Conservation (phyloP, 2,797 vertebrate species). For the Platyrinchus mystaceus region DNA sequence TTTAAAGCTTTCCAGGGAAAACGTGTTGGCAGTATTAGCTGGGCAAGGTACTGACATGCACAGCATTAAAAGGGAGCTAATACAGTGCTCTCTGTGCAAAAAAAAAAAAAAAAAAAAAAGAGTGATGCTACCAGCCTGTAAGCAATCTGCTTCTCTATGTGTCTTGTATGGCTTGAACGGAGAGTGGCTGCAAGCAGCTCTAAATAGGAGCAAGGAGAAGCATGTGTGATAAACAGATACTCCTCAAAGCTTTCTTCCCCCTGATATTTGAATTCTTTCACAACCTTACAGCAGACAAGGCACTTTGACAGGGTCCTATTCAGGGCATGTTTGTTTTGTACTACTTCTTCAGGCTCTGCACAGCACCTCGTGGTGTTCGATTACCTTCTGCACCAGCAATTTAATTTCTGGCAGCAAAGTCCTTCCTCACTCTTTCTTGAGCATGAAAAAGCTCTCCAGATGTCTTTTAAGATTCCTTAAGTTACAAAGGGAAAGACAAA, state of each 20-base stretch:
- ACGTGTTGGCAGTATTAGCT: slow-evolving; percentile 32
- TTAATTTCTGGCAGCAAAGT: not conserved
- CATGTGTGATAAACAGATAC: slow-evolving; percentile 39
- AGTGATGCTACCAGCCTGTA: not conserved
- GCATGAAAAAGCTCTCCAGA: not conserved
- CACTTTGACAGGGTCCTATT: not conserved
- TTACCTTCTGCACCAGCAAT: not conserved
- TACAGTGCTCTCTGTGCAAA: slow-evolving; percentile 15
- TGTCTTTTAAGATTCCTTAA: not conserved
- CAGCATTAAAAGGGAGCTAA: slow-evolving; percentile 34
- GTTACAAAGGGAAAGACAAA: not conserved
- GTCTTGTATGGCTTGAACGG: not conserved
- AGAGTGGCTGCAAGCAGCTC: slow-evolving; percentile 40
- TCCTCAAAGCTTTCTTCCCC: slow-evolving; percentile 36
- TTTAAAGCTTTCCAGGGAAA: slow-evolving; percentile 57
- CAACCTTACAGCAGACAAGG: not conserved
- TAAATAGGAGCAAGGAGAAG: slow-evolving; percentile 38
- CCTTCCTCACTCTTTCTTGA: not conserved
- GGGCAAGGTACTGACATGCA: slow-evolving; percentile 31
- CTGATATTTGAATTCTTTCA: slow-evolving; percentile 9
- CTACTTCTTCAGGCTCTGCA: not conserved
- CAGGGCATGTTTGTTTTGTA: not conserved
- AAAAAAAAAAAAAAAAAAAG: not conserved
- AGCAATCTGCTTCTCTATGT: slow-evolving; percentile 46
- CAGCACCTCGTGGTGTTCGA: not conserved